These are phyloP conservation scores for Mantis religiosa DNA, from an alignment of 2,888 invertebrate species.

Conservation along the genomic window DNA sequence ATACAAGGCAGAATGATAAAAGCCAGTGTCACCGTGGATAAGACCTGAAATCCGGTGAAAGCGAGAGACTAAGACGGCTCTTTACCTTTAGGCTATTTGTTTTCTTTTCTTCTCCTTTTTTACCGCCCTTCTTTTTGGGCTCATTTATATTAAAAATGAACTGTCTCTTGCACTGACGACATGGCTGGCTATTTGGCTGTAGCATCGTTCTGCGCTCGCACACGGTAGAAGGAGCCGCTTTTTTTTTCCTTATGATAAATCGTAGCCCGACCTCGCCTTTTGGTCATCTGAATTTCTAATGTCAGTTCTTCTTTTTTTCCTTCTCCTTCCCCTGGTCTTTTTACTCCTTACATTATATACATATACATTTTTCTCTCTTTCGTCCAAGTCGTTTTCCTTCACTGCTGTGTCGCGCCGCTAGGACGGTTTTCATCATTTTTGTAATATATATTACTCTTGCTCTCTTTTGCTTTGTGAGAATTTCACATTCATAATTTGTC, in stretches of 20 bases:
- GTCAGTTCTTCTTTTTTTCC: constrained; percentile 26
- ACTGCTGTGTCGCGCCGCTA: not conserved
- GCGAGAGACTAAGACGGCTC: not conserved
- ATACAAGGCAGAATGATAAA: not conserved
- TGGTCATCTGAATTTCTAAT: constrained; percentile 48
- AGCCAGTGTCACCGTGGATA: not conserved
- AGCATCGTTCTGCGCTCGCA: constrained; percentile 1
- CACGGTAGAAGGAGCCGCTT: not conserved
- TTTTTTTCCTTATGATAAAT: constrained; percentile 26
- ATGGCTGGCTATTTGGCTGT: constrained; percentile 23
- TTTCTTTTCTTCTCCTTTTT: constrained; percentile 18
- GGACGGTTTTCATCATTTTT: constrained; percentile 20
- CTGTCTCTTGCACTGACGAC: constrained; percentile 30
- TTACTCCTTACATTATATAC: not conserved
- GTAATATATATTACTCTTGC: constrained; percentile 20
- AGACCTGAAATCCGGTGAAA: not conserved
- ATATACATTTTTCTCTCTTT: constrained; percentile 5
- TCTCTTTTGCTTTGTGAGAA: not conserved
- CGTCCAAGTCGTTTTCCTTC: not conserved
- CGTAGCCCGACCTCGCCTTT: constrained; percentile 37
- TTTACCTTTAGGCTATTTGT: constrained; percentile 6
- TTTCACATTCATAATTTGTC: constrained; percentile 21
- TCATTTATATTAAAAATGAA: constrained; percentile 31
- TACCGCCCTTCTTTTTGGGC: constrained; percentile 20
- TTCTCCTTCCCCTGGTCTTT: not conserved